Evolutionary conservation across 1,140 invertebrate genomes (phyloP).

Genomic region (Hylyphantes graminicola): DNA sequence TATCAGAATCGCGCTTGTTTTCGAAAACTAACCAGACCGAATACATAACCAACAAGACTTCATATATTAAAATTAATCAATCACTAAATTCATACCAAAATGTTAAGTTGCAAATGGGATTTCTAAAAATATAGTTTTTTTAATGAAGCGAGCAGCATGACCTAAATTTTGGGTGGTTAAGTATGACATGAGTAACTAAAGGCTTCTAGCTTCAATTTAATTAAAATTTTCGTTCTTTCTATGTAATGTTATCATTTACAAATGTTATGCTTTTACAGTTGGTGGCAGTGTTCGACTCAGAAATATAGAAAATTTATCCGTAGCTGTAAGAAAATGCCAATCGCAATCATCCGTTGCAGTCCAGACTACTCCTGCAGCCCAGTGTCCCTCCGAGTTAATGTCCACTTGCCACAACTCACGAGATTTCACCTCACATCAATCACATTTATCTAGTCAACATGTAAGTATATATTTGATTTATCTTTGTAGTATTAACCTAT

Average conservation of each 20-base stretch:
- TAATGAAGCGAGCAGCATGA: too few species aligned
- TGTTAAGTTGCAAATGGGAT: too few species aligned
- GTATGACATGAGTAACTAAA: too few species aligned
- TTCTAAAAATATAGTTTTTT: too few species aligned
- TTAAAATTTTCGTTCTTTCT: neutral
- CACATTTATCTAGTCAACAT: neutral
- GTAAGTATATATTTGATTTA: neutral
- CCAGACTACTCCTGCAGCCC: conserved; percentile 1
- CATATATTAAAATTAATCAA: too few species aligned
- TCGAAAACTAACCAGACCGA: too few species aligned
- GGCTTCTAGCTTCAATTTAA: neutral
- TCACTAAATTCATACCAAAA: too few species aligned
- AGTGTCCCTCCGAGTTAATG: conserved; percentile 4
- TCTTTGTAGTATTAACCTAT: too few species aligned
- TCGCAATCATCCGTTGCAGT: neutral
- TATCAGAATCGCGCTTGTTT: too few species aligned
- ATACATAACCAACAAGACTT: too few species aligned
- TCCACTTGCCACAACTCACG: neutral
- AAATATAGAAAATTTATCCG: conserved; percentile 11
- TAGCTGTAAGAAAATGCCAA: conserved; percentile 10
- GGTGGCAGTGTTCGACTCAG: neutral
- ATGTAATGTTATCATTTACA: too few species aligned
- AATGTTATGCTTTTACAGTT: neutral
- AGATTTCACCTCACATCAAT: neutral
- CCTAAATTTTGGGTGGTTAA: too few species aligned